Evolutionary conservation across 2,888 invertebrate genomes (phyloP), one percentile per base, ranked within the genome.

Genomic region (Ophraella communa): DNA sequence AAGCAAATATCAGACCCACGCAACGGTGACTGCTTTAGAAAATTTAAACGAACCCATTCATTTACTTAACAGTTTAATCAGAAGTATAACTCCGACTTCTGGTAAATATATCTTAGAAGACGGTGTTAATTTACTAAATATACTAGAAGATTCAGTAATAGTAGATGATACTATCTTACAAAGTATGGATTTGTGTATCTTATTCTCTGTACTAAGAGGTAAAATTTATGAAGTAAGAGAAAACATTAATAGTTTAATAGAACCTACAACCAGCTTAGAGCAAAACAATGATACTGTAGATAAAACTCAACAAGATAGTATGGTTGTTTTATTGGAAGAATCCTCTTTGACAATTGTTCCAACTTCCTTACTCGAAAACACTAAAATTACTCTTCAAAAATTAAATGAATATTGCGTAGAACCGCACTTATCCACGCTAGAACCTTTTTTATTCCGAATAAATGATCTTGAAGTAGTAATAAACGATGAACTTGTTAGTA

Each of bases 31-130:
- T 4, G 79, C 85, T 5, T 74, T 86, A 11, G 85, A 86, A 66
- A 84, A 82, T 69, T 73, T 87, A 1, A 82, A 84, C 30, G 83
- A 83, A 44, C 86, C 87, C 0, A 77, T 87, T 7, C 85, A 86
- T 71, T 73, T 79, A 45, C 64, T 82, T 14, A 81, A 81, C 65
- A 79, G 74, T 66, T 75, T 79, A 63, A 67, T 82, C 4, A 73
- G 77, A 51, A 78, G 80, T 51, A 70, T 80, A n/a, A 72, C 73
- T 3, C 66, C 73, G 1, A 68, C 74, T 8, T 69, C 72, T 11
- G 72, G 74, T 10, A 65, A 64, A 18, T 78, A 77, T 45, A 68
- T 78, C 39, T 65, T 82, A 23, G 80, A 80, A 59, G 80, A 81
- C 60, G 66, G 78, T 27, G 73, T 79, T 4, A 77, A 77, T 17